A percentile compares a stretch with the other conserved stretches of the same genome.
Conservation (phyloP, 2,113 vertebrate genomes). For the Salvelinus sp. region DNA sequence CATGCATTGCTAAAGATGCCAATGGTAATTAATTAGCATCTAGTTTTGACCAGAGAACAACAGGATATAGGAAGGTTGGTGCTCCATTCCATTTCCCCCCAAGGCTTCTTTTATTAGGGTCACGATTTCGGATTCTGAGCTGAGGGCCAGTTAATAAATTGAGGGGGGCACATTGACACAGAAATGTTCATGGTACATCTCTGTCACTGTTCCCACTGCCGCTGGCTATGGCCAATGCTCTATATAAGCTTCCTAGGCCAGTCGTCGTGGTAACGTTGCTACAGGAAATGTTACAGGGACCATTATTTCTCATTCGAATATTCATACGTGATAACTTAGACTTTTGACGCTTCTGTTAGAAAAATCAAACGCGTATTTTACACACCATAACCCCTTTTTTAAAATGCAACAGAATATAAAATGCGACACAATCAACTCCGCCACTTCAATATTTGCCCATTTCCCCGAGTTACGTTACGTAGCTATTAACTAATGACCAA, state of each 20-base stretch:
- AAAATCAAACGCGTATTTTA: neutral
- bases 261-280: conserved; percentile 43
- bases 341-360: conserved; percentile 38
- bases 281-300: conserved; percentile 46
- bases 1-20: conserved; percentile 94
- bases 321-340: neutral
- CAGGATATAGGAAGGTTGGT: conserved; percentile 83
- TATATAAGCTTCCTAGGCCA: conserved; percentile 51
- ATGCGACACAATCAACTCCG: neutral
- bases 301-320: conserved; percentile 16
- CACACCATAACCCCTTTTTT: neutral
- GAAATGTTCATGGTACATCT: conserved; percentile 82
- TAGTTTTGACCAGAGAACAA: conserved; percentile 91
- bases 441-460: neutral
- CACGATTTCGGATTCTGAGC: conserved; percentile 80
- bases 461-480: neutral
- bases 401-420: neutral
- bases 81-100: conserved; percentile 84
- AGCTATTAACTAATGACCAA: conserved; percentile 3
- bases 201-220: conserved; percentile 75
- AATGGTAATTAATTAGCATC: conserved; percentile 98
- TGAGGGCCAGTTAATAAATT: conserved; percentile 87
- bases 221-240: conserved; percentile 74
- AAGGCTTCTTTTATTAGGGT: conserved; percentile 88
- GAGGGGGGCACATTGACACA: conserved; percentile 81